Evolutionary conservation across 2,797 vertebrate genomes (phyloP).

Genomic region (Serranus cabrilla): DNA sequence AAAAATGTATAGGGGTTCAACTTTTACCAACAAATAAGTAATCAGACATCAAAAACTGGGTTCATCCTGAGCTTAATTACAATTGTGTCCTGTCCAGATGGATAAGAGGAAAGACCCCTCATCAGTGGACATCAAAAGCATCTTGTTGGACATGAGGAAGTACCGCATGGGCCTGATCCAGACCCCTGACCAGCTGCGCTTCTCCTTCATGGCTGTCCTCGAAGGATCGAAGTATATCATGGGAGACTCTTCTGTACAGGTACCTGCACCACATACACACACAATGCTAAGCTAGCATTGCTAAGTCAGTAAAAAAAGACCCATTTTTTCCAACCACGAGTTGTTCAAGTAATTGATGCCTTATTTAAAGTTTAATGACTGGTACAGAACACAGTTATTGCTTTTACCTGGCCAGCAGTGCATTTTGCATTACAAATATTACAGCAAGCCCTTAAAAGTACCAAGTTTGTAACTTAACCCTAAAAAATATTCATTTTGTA

Average conservation of each 20-base stretch:
- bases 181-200: slow-evolving; percentile 96
- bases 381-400: too few relatives aligned
- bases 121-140: slow-evolving; percentile 93
- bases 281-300: neutral
- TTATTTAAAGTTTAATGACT: too few relatives aligned
- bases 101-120: slow-evolving; percentile 92
- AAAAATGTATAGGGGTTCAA: neutral
- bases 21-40: slow-evolving; percentile 2
- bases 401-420: too few relatives aligned
- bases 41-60: neutral
- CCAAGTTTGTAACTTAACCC: too few relatives aligned
- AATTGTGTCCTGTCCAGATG: slow-evolving; percentile 71
- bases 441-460: too few relatives aligned
- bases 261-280: slow-evolving; percentile 54
- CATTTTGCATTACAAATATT: too few relatives aligned
- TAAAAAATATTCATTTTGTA: too few relatives aligned
- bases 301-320: too few relatives aligned
- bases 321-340: too few relatives aligned
- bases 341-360: too few relatives aligned
- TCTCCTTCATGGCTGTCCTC: slow-evolving; percentile 95
- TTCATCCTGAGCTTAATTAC: neutral
- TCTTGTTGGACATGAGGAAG: slow-evolving; percentile 95
- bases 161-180: slow-evolving; percentile 98
- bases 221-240: slow-evolving; percentile 95
- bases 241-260: slow-evolving; percentile 94